phyloP scores from a whole-genome alignment of 1,140 invertebrate genomes.

The Eupristina koningsbergeri region DNA sequence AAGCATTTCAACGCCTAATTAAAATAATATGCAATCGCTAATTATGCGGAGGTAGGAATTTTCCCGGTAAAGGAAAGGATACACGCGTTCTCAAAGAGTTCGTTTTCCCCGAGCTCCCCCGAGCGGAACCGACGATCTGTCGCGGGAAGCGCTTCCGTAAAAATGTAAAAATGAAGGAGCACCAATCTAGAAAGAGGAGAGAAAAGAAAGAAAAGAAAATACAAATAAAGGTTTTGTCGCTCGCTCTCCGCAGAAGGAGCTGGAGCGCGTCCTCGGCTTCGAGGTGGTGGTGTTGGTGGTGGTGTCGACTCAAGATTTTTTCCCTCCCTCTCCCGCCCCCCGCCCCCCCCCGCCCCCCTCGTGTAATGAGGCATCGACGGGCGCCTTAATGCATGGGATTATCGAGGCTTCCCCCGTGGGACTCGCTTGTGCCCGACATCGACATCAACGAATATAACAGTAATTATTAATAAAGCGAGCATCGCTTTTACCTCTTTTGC shows the following conservation, averaged over 20 bases:
- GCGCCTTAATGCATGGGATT: constrained; percentile 71
- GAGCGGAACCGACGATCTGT: constrained; percentile 41
- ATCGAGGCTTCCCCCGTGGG: constrained; percentile 73
- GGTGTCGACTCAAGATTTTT: constrained; percentile 8
- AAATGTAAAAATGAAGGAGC: not conserved
- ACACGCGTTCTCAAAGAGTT: not conserved
- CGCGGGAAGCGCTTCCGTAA: constrained; percentile 32
- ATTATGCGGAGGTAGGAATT: constrained; percentile 22
- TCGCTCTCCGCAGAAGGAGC: constrained; percentile 19
- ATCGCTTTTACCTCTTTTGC: constrained; percentile 53
- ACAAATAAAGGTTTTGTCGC: constrained; percentile 18
- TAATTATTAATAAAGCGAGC: constrained; percentile 71
- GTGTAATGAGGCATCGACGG: constrained; percentile 66
- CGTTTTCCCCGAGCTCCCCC: not conserved
- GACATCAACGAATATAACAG: constrained; percentile 71
- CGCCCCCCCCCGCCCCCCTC: not conserved
- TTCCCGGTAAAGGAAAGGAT: constrained; percentile 30
- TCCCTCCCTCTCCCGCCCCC: not conserved
- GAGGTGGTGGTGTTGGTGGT: too few relatives aligned
- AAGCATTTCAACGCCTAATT: constrained; percentile 22
- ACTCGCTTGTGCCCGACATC: too few relatives aligned
- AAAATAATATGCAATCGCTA: constrained; percentile 43
- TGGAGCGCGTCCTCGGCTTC: not conserved
- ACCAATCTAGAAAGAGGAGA: constrained; percentile 21
- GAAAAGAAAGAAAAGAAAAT: not conserved